Evolutionary conservation across 2,888 invertebrate species (phyloP), one percentile per base, ranked within the genome.

Genomic region (Heliconius charithonia): DNA sequence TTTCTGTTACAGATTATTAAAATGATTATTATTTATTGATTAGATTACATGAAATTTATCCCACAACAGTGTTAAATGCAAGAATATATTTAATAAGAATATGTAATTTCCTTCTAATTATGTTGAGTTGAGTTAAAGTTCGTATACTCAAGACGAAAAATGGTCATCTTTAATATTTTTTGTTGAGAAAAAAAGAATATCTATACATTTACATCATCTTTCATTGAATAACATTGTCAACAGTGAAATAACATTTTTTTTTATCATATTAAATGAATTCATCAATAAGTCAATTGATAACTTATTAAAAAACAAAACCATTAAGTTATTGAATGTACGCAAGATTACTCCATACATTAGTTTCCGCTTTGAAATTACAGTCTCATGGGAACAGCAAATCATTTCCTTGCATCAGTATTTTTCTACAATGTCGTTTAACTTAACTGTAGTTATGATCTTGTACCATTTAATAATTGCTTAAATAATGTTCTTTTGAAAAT

Each of bases 351-450:
- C 51, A 71, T 45, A 29, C 41, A 45, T 22, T 16, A 25, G 27
- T 74, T 74, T 74, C 74, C 74, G 74, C 63, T 62, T 41, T 27
- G 19, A 74, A 62, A 74, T 74, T 74, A 63, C 63, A 37, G 74
- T 63, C 74, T 63, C 63, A 63, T 62, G 74, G 62, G 74, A 62
- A 74, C 41, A 25, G 25, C 41, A 37, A 37, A 22, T 74, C 63
- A 25, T 37, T 74, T 74, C 41, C 71, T 72, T 63, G 25, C 62
- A 25, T 63, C n/a, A 19, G 37, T 63, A 73, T 73, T 73, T 73
- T 29, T 71, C 12, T 72, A 72, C 32, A 72, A 32, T n/a, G 67
- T 67, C 10, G 37, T 67, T 66, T 67, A 67, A 41, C n/a, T 41
- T 16, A 41, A 37, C 19, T 66, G 66, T 12, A 22, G 22, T 32